Evolutionary conservation across 37 sponge, comb jelly and placozoan species (phyloP).

Genomic region (Agelas oroides): DNA sequence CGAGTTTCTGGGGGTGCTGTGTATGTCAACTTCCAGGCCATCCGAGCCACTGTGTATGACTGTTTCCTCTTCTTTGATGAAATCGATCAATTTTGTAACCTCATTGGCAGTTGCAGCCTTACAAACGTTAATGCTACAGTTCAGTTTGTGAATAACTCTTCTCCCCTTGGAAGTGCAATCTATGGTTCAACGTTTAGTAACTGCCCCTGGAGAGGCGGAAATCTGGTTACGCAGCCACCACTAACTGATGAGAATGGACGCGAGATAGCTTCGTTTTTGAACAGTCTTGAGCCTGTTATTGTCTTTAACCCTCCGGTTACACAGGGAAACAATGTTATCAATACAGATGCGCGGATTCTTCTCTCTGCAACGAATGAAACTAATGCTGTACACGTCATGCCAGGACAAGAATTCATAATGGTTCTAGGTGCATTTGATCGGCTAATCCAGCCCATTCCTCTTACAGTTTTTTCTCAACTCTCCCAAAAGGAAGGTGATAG

Average conservation of each 20-base stretch:
- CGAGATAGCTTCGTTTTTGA: neutral
- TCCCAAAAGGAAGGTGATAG: neutral
- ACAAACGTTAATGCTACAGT: neutral
- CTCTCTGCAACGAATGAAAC: neutral
- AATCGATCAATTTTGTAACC: conserved; percentile 16
- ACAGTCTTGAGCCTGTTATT: neutral
- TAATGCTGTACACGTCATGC: neutral
- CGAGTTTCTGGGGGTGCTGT: conserved; percentile 45
- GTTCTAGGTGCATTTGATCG: conserved; percentile 7
- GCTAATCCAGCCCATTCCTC: conserved; percentile 1
- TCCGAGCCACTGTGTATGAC: neutral
- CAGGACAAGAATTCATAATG: neutral
- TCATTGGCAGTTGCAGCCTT: neutral
- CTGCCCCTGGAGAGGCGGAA: conserved; percentile 40
- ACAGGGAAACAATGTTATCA: neutral
- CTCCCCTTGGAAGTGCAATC: conserved; percentile 29
- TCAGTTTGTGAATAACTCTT: conserved; percentile 20
- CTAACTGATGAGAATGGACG: neutral
- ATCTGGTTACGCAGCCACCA: neutral
- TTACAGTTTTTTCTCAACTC: conserved; percentile 7
- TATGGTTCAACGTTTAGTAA: conserved; percentile 45
- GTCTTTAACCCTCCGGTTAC: neutral
- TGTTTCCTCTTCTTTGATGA: conserved; percentile 58
- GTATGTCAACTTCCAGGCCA: conserved; percentile 9
- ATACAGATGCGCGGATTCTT: neutral